Percentiles rank a stretch among this genome's conserved stretches.
Evolutionary conservation across 2,113 vertebrate genomes (phyloP).

Genomic region (Boulengeromyrus knoepffleri): DNA sequence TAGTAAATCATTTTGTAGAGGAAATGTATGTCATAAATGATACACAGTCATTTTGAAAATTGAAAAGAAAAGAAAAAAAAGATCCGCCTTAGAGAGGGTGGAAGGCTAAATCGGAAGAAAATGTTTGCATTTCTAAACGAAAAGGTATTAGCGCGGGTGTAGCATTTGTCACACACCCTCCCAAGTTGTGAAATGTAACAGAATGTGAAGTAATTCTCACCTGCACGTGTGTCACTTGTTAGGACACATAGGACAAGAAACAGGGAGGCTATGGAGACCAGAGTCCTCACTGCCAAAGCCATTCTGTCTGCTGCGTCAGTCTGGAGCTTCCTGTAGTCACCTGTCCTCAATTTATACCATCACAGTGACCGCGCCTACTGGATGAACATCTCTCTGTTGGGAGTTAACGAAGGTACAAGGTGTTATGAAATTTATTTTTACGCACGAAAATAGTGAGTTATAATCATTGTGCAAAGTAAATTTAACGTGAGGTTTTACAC

Average conservation of each 20-base stretch:
- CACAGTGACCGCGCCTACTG: neutral
- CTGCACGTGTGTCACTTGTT: neutral
- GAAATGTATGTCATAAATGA: no score
- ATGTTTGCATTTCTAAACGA: neutral
- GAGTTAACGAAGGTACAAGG: neutral
- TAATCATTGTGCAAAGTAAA: neutral
- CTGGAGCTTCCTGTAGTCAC: neutral
- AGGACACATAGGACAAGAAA: neutral
- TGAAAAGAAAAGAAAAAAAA: no score
- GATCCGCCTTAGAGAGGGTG: neutral
- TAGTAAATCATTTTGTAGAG: no score
- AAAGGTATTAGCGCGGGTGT: neutral
- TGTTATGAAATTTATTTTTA: neutral
- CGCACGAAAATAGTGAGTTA: neutral
- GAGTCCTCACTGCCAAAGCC: neutral
- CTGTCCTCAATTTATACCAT: neutral
- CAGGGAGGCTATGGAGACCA: neutral
- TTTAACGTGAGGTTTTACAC: neutral
- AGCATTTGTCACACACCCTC: neutral
- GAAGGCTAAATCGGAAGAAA: neutral
- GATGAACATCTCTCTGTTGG: neutral
- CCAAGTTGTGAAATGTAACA: neutral
- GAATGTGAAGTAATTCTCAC: neutral
- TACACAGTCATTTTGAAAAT: no score
- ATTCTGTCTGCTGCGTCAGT: neutral